Base-by-base conservation (phyloP, 2,797 vertebrate species). In the Craterocephalus amniculus region DNA sequence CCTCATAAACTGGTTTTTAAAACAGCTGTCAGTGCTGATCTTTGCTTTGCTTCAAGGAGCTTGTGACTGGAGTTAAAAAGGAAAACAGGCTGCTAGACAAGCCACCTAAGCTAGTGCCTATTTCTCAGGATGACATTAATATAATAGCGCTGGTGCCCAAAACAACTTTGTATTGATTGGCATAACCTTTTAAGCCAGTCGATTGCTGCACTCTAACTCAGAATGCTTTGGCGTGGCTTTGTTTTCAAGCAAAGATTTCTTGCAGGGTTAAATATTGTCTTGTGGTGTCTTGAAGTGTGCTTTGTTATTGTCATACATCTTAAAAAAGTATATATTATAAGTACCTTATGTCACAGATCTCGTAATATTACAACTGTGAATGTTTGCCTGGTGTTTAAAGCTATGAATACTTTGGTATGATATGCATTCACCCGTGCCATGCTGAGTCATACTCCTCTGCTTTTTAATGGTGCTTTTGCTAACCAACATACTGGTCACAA, bases 101-200 rank as follows among this genome's bases (percentile, higher is more conserved):
- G 86, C 88, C 88, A 92, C 88, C 90, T 89, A 87, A 88, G 88
- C 86, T 78, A 87, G 74, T 85, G 86, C 86, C 89, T 92, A 91
- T 92, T 93, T 88, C 91, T 94, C 91, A 93, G 90, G 83, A 92
- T 91, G 90, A 92, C 92, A 92, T 92, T 91, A 92, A 93, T 93
- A 91, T 92, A 91, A 93, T 91, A 92, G 89, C 59, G 67, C 83
- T 90, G 88, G 88, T 86, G 81, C 90, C 87, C 89, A 92, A 94
- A 94, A 93, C 92, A 93, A 93, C 90, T 92, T 94, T 92, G 91
- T 90, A 93, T 94, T 93, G 92, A 94, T 94, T 81, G 71, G 52
- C 85, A 90, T 91, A 93, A 92, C 91, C 92, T 92, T 93, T 93
- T 94, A 93, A 92, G 89, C 87, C 88, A 87, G 92, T 94, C 90